phyloP scores from a whole-genome alignment of 2,888 invertebrate genomes.

The Pristionchus mayeri region DNA sequence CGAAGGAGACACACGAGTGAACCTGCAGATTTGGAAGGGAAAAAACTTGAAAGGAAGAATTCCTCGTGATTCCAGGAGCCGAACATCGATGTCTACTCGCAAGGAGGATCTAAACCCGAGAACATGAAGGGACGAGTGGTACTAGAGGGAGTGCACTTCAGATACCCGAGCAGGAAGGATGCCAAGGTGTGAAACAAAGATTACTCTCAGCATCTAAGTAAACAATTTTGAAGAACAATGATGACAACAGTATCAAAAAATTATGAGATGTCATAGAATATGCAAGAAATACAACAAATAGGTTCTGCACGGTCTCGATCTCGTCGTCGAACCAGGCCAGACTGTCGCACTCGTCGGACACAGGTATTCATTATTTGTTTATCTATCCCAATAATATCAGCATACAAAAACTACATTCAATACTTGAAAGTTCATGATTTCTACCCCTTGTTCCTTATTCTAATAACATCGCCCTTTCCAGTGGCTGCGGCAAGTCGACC shows the following conservation, averaged over 20 bases:
- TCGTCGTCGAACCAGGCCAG: conserved; percentile 63
- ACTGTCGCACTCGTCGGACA: conserved; percentile 67
- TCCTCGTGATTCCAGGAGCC: conserved; percentile 54
- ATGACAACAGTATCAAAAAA: no score
- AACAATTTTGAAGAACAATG: no score
- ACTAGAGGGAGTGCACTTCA: conserved; percentile 69
- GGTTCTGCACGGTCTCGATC: conserved; percentile 62
- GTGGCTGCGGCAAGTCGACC: conserved; percentile 67
- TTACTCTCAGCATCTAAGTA: no score
- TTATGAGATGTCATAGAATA: neutral
- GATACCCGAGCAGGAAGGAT: conserved; percentile 66
- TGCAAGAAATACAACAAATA: neutral
- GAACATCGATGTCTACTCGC: conserved; percentile 66
- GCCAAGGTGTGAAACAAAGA: conserved; percentile 20
- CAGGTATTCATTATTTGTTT: conserved; percentile 27
- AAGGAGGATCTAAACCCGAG: conserved; percentile 57
- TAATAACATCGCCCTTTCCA: no score
- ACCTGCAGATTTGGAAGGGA: no score
- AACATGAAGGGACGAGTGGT: conserved; percentile 50
- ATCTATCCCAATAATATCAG: no score
- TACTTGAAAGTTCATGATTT: no score
- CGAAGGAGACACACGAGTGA: neutral
- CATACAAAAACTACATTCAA: no score
- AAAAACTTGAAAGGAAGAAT: neutral
- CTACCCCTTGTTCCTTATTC: no score